These are phyloP conservation scores for Rhombomys opimus DNA, from an alignment of 2,113 vertebrate species.

Conservation along the genomic window DNA sequence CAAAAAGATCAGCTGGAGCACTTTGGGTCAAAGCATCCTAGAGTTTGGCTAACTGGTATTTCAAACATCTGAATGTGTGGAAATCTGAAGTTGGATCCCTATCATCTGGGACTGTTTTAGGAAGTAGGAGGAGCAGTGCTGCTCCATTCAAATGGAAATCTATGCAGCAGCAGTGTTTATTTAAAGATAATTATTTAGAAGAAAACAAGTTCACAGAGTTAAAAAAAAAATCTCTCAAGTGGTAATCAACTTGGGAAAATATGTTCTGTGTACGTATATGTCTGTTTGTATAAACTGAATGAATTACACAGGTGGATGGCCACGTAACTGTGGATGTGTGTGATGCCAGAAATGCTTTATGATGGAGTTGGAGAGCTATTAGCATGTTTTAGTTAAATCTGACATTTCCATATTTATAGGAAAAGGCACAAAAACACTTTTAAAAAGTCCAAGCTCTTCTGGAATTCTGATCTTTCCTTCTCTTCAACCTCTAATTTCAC, in stretches of 20 bases:
- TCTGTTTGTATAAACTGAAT: background rate
- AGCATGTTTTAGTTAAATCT: constrained; percentile 15
- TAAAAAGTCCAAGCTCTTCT: background rate
- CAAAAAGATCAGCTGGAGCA: background rate
- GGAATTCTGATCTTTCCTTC: background rate
- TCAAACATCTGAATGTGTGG: constrained; percentile 26
- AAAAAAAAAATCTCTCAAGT: background rate
- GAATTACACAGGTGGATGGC: background rate
- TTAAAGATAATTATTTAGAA: constrained; percentile 29
- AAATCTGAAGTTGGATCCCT: constrained; percentile 8
- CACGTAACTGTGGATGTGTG: background rate
- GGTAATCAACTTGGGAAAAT: constrained; percentile 40
- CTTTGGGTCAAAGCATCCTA: background rate
- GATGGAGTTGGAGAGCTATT: background rate
- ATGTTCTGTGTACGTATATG: background rate
- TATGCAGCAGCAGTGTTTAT: background rate
- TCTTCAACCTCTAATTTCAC: background rate
- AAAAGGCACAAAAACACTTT: constrained; percentile 13
- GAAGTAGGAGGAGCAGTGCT: background rate
- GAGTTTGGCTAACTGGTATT: background rate
- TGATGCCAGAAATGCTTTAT: background rate
- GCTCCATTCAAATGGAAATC: background rate
- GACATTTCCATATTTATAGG: background rate
- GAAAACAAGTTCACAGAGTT: background rate
- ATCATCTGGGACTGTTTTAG: background rate